A percentile compares a stretch with the other conserved stretches of the same genome.
phyloP scores from a whole-genome alignment of 2,797 vertebrate species.

The Pygocentrus nattereri region DNA sequence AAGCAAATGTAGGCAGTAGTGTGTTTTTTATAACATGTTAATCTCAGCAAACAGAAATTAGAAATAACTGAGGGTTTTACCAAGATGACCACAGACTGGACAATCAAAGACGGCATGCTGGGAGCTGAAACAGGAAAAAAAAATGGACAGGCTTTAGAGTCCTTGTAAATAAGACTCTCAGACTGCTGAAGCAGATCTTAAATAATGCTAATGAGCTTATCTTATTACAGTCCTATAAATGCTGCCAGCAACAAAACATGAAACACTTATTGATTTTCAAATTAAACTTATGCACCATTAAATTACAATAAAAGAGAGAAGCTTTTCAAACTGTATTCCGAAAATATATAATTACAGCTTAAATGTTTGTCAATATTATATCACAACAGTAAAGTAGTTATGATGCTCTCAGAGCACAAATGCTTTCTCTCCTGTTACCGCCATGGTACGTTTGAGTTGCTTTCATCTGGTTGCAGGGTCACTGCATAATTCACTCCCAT shows the following conservation, averaged over 20 bases:
- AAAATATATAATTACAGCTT: not conserved
- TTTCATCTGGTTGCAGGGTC: not conserved
- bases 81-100: not conserved
- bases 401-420: not conserved
- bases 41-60: too few relatives aligned
- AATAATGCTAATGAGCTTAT: not conserved
- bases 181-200: not conserved
- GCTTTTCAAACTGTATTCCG: not conserved
- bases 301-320: not conserved
- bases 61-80: too few relatives aligned
- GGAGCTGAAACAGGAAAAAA: not conserved
- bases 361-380: slow-evolving; percentile 4
- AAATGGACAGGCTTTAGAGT: not conserved
- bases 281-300: not conserved
- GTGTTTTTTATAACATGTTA: too few relatives aligned
- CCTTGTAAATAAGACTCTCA: not conserved
- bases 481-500: not conserved
- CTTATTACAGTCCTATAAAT: not conserved
- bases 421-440: not conserved
- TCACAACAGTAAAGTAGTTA: slow-evolving; percentile 1
- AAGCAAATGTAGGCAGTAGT: too few relatives aligned
- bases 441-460: not conserved
- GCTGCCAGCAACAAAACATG: not conserved
- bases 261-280: slow-evolving; percentile 13
- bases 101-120: not conserved